Base-by-base conservation (phyloP, 2,797 vertebrate genomes). In the Brachyalestes nurse region DNA sequence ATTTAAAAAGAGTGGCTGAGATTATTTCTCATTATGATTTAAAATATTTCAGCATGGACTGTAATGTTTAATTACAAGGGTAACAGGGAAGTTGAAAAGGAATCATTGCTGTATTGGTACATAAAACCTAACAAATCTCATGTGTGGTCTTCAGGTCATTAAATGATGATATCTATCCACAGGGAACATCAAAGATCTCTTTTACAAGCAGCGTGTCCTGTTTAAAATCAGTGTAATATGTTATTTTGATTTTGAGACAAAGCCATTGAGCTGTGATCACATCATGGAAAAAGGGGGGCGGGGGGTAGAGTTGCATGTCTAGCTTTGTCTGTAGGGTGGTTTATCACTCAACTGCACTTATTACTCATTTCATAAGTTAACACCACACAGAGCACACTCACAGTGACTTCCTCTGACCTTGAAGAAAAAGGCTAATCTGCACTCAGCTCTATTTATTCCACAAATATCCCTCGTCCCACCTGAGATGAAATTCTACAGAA, bases 281-380 rank as follows among this genome's bases (percentile, higher is more conserved):
- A 61, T 71, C 28, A 23, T 76, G 65, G 65, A 53, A 51, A 42
- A 12, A 21, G n/a, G 21, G 17, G 10, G 0, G 13, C 3, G n/a
- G 21, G 17, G 10, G 0, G 13, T 6, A 17, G 51, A 8, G n/a
- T 61, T 25, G 34, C 45, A 75, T 51, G 64, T 81, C 23, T 14
- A 25, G 61, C 69, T 72, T 19, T 49, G 58, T 71, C 58, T 2
- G 12, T 10, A 13, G 6, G 28, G 28, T 28, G 28, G 28, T 28
- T 28, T 28, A 1, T 28, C 28, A 28, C 28, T 28, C 28, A 28
- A 1, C 28, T 70, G 16, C n/a, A 13, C 21, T 64, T 23, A 74
- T 81, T 74, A 78, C 19, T 78, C 75, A 84, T 81, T 72, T 71
- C 64, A 75, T 34, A 72, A 72, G 51, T 80, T 61, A 80, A 21